Evolutionary conservation across 2,113 vertebrate species (phyloP).

Genomic region (Holacanthus passer): DNA sequence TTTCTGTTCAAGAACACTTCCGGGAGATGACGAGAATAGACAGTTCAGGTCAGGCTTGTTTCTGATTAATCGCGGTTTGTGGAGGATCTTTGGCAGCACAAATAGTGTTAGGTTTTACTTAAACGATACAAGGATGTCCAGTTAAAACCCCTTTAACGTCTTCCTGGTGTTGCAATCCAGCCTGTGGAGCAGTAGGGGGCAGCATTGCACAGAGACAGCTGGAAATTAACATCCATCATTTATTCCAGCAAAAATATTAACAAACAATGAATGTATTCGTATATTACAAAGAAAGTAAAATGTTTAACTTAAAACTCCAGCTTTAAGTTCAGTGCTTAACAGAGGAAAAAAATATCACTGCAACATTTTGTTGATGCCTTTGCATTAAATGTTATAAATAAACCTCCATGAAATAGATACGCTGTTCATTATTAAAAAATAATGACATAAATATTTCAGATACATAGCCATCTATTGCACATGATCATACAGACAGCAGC

Average conservation of each 20-base stretch:
- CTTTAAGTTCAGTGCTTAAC: constrained; percentile 33
- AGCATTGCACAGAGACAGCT: constrained; percentile 30
- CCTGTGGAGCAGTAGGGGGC: constrained; percentile 12
- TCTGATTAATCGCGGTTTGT: fast-evolving
- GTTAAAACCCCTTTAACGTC: background rate
- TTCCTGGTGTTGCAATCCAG: constrained; percentile 6
- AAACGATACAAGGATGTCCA: background rate
- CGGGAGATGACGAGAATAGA: background rate
- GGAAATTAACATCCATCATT: constrained; percentile 50
- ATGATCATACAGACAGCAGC: constrained; percentile 31
- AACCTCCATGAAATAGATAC: constrained; percentile 2
- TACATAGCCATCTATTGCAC: constrained; percentile 25
- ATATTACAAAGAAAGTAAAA: constrained; percentile 59
- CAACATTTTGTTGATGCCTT: constrained; percentile 13
- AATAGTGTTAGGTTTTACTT: too few relatives aligned
- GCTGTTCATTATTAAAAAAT: constrained; percentile 50
- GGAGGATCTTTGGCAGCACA: background rate
- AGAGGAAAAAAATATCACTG: constrained; percentile 15
- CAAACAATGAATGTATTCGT: constrained; percentile 50
- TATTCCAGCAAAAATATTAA: constrained; percentile 68
- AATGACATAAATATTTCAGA: constrained; percentile 38
- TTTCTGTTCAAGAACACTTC: background rate
- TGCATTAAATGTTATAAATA: constrained; percentile 30
- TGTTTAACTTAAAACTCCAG: constrained; percentile 38
- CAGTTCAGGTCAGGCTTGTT: background rate